Percentiles rank a stretch among this genome's conserved stretches.
Evolutionary conservation across 2,888 invertebrate species (phyloP).

Genomic region (Sinopyrophorus schimmeli): DNA sequence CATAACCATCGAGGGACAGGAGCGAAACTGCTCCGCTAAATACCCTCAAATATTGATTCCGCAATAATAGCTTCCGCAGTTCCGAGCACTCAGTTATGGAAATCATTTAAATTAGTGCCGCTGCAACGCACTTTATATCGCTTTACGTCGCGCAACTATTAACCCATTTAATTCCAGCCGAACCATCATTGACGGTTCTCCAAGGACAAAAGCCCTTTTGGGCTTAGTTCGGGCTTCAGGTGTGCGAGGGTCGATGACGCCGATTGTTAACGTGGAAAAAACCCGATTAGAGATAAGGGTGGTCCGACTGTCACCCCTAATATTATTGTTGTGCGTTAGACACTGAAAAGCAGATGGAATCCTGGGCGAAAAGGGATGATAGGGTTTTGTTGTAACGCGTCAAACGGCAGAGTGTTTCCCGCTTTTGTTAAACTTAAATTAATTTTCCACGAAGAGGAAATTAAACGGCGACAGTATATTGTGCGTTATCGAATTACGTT

Average conservation of each 20-base stretch:
- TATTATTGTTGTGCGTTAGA: neutral
- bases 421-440: slow-evolving; percentile 6
- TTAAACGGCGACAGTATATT: no score
- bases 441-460: no score
- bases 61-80: slow-evolving; percentile 42
- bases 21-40: slow-evolving; percentile 33
- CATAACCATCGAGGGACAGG: slow-evolving; percentile 33
- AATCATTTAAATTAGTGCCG: slow-evolving; percentile 43
- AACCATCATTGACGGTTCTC: slow-evolving; percentile 4
- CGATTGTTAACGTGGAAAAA: no score
- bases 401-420: slow-evolving; percentile 1
- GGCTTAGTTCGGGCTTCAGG: no score
- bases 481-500: no score
- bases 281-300: no score
- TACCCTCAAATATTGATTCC: slow-evolving; percentile 39
- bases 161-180: slow-evolving; percentile 13
- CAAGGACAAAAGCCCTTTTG: slow-evolving; percentile 6
- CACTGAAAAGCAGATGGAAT: slow-evolving; percentile 11
- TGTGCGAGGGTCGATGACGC: no score
- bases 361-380: slow-evolving; percentile 4
- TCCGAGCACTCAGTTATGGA: slow-evolving; percentile 38
- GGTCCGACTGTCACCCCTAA: slow-evolving; percentile 6
- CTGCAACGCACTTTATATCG: slow-evolving; percentile 37
- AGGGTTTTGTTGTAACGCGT: slow-evolving; percentile 2
- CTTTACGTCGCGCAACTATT: slow-evolving; percentile 22